Conservation (phyloP, 2,888 invertebrate genomes). For the Palloptera scutellata region DNA sequence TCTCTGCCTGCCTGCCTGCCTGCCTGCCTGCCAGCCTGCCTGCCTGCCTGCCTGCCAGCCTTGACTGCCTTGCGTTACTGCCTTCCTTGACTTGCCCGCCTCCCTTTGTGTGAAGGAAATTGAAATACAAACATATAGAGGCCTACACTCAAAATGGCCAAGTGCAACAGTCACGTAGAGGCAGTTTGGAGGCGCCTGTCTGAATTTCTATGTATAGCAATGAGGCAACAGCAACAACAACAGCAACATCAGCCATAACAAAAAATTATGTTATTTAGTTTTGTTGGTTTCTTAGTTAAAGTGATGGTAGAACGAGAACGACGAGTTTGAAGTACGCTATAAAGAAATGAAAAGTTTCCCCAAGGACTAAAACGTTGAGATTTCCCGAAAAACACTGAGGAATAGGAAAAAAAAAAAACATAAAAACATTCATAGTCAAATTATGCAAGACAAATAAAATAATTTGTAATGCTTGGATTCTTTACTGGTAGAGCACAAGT, state of each 20-base stretch:
- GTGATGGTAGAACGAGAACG: not conserved
- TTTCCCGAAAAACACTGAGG: not conserved
- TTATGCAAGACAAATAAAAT: conserved; percentile 27
- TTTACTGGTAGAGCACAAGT: conserved; percentile 1
- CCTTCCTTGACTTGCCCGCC: not conserved
- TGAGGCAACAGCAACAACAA: not conserved
- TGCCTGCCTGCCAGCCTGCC: too few species aligned
- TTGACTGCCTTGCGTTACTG: too few species aligned
- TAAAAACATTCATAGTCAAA: not conserved
- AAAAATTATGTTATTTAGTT: not conserved
- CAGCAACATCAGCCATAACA: not conserved
- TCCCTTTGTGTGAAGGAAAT: conserved; percentile 14
- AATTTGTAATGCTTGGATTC: conserved; percentile 23
- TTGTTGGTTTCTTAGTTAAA: not conserved
- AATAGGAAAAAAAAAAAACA: not conserved
- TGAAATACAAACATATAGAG: conserved; percentile 29
- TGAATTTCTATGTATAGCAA: not conserved
- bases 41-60: too few species aligned
- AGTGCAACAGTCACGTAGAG: conserved; percentile 44
- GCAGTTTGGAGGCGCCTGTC: conserved; percentile 41
- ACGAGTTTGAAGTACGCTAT: not conserved
- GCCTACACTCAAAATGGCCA: conserved; percentile 16
- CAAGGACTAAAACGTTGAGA: not conserved
- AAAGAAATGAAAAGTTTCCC: conserved; percentile 1
- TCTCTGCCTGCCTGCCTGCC: too few species aligned